Percentiles rank a stretch among this genome's conserved stretches.
phyloP scores from a whole-genome alignment of 2,888 invertebrate genomes.

The Emmelina monodactyla region DNA sequence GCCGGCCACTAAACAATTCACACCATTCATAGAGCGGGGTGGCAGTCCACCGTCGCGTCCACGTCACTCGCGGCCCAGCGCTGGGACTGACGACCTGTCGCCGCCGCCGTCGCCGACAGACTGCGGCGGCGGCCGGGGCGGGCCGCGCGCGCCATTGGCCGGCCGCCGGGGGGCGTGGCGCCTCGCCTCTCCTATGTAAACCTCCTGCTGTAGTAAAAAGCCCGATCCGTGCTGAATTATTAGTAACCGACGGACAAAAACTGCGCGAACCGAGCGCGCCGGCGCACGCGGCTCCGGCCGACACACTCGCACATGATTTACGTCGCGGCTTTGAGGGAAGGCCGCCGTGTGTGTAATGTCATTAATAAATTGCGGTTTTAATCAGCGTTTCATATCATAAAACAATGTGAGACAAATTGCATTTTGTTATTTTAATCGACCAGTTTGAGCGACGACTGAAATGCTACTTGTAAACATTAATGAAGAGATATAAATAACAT shows the following conservation, averaged over 20 bases:
- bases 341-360: no score
- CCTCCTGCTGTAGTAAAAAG: no score
- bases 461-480: no score
- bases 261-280: conserved; percentile 22
- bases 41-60: conserved; percentile 8
- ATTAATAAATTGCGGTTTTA: no score
- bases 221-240: conserved; percentile 28
- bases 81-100: conserved; percentile 24
- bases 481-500: no score
- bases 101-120: conserved; percentile 27
- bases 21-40: conserved; percentile 20
- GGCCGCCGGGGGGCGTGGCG: background rate
- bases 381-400: no score
- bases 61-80: conserved; percentile 14
- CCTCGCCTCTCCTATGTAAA: no score
- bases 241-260: conserved; percentile 8
- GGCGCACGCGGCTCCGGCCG: conserved; percentile 24
- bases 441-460: no score
- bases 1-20: conserved; percentile 31
- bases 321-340: no score
- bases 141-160: conserved; percentile 7
- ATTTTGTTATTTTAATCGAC: no score
- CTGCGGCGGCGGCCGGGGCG: conserved; percentile 31
- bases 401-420: no score
- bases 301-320: no score